A percentile compares a stretch with the other conserved stretches of the same genome.
phyloP scores from a whole-genome alignment of 2,113 vertebrate genomes.

The Hassar affinis region DNA sequence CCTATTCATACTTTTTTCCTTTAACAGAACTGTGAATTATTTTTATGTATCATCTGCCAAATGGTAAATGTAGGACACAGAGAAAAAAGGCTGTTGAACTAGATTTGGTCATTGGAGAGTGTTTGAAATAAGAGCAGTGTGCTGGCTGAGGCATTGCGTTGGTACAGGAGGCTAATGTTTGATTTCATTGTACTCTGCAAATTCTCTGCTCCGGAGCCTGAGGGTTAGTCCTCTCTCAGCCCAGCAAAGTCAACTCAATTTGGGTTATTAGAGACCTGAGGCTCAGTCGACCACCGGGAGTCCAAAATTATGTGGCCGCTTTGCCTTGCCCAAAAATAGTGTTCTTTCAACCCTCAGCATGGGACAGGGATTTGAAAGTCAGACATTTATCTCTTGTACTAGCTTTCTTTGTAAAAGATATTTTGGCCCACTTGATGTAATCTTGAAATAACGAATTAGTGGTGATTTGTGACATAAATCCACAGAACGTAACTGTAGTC shows the following conservation, averaged over 20 bases:
- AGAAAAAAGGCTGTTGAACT: conserved; percentile 32
- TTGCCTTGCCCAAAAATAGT: conserved; percentile 66
- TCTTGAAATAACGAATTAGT: conserved; percentile 1
- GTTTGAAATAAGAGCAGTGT: conserved; percentile 35
- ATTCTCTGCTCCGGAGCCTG: conserved; percentile 63
- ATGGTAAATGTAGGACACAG: conserved; percentile 29
- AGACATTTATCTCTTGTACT: conserved; percentile 25
- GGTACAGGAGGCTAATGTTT: conserved; percentile 52
- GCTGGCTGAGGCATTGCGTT: conserved; percentile 30
- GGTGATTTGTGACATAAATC: conserved; percentile 2
- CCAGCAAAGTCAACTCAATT: conserved; percentile 75
- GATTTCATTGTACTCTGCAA: conserved; percentile 67
- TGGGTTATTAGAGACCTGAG: conserved; percentile 73
- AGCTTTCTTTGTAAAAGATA: conserved; percentile 5
- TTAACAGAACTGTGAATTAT: background rate
- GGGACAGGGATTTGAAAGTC: conserved; percentile 47
- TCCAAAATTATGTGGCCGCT: conserved; percentile 68
- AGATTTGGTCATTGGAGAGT: conserved; percentile 41
- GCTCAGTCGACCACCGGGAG: conserved; percentile 69
- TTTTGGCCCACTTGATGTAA: conserved; percentile 8
- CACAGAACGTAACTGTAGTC: background rate
- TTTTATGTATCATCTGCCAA: conserved; percentile 3
- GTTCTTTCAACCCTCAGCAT: conserved; percentile 50
- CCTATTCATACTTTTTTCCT: background rate
- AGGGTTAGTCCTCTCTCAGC: conserved; percentile 64